Evolutionary conservation across 2,113 vertebrate species (phyloP).

Genomic region (Myanophis thanlyinensis): DNA sequence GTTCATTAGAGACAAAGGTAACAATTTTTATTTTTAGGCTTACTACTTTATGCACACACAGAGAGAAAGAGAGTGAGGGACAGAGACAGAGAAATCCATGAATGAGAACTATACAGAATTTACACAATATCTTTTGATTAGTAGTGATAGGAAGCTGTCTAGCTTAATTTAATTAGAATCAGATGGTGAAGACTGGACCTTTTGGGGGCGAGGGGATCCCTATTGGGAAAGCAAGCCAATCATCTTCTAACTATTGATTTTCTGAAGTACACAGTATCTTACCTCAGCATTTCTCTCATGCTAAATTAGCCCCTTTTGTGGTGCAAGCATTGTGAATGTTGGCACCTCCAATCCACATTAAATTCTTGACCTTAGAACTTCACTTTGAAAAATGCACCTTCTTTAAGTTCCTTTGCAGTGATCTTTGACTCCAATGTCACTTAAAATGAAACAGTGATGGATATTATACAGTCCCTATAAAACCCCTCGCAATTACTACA

Average conservation of each 20-base stretch:
- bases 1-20: not conserved
- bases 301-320: conserved; percentile 45
- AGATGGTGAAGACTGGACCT: not conserved
- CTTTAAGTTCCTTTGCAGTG: conserved; percentile 11
- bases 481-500: not conserved
- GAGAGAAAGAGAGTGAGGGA: no score
- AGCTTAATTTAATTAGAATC: not conserved
- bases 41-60: not conserved
- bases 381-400: conserved; percentile 13
- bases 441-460: not conserved
- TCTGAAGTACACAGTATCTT: not conserved
- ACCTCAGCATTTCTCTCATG: conserved; percentile 46
- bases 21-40: not conserved
- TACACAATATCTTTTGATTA: not conserved
- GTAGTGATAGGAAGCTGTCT: not conserved
- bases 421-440: conserved; percentile 43
- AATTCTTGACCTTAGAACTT: not conserved
- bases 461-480: conserved; percentile 24
- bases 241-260: conserved; percentile 29
- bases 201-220: not conserved
- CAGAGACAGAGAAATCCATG: no score
- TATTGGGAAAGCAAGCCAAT: conserved; percentile 38
- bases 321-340: conserved; percentile 34
- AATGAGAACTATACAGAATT: not conserved
- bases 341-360: conserved; percentile 24